Evolutionary conservation across 2,888 invertebrate genomes (phyloP), one percentile per base, ranked within the genome.

Genomic region (Cylindroiulus punctatus): DNA sequence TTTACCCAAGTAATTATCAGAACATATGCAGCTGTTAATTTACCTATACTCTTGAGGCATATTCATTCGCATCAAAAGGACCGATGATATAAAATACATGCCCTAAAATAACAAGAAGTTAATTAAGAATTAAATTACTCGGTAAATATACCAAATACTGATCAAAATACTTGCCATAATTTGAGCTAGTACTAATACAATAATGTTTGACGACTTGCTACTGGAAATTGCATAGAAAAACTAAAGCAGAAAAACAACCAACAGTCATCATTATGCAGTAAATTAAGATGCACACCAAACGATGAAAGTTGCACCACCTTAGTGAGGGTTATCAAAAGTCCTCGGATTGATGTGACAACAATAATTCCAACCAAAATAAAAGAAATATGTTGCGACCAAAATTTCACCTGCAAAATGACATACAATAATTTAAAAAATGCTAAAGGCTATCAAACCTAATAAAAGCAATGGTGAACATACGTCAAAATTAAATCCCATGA

Each of bases 181-280:
- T 92, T 99, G 98, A 0, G 99, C 99, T 81, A 99, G 92, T 88
- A 98, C 95, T 85, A 99, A 91, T 3, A 99, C 99, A 89, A 99
- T 98, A 86, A 99, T 95, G 91, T 99, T 99, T 14, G 99, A 99
- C 4, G 98, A 99, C 91, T 99, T 99, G 89, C 97, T 98, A 89
- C 98, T 99, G 0, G 99, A 98, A 90, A 99, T 98, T 89, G 98
- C 97, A 92, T 99, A 98, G 93, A 99, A 99, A 91, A 99, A 99
- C 97, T 98, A 93, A 88, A 93, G 85, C 89, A 89, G 90, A 87
- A 86, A 87, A 47, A n/a, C n/a, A n/a, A n/a, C n/a, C n/a, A n/a
- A n/a, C n/a, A n/a, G n/a, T n/a, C n/a, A n/a, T n/a, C n/a, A n/a
- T n/a, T n/a, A n/a, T n/a, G n/a, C n/a, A n/a, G n/a, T n/a, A 8